Evolutionary conservation across 2,888 invertebrate genomes (phyloP), one percentile per base, ranked within the genome.

Genomic region (Graphium colonna): DNA sequence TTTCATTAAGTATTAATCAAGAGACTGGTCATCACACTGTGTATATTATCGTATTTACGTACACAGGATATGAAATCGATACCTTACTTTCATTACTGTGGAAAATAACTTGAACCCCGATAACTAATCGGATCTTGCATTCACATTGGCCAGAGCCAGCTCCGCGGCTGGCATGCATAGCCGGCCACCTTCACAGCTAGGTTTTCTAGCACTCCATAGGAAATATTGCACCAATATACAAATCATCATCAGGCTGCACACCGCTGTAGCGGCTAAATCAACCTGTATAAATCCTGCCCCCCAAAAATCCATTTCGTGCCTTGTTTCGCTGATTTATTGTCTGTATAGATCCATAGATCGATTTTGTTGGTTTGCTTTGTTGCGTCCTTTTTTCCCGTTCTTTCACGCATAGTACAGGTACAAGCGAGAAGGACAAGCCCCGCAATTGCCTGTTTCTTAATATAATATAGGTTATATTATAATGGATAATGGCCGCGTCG

Each of bases 151-250:
- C 72, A 99, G 92, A 31, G 99, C 99, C 87, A 99, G 93, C 77
- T 96, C 93, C 55, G 98, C 98, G 41, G 99, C 99, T 33, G 99
- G 99, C 92, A 96, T 96, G 88, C 99, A 99, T 8, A 98, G 98
- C 92, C 97, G 96, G 3, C 99, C 99, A 31, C 99, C 99, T 74
- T 98, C 98, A 98, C 98, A 99, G 67, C 98, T 98, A 46, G 98
- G 97, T 73, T 96, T 95, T 46, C 97, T 98, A n/a, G n/a, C n/a
- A n/a, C 52, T 93, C 95, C 91, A 99, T 98, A 36, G 99, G 99
- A 84, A 99, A 99, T 73, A 99, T 98, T 51, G 98, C 99, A 51
- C 98, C 99, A 79, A 98, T 97, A 85, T 98, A 97, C 68, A 98
- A 90, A 72, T 96, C 95, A 83, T 95, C 94, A 65, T 92, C 92